phyloP scores from a whole-genome alignment of 2,888 invertebrate genomes.

The Drosophila prolongata region DNA sequence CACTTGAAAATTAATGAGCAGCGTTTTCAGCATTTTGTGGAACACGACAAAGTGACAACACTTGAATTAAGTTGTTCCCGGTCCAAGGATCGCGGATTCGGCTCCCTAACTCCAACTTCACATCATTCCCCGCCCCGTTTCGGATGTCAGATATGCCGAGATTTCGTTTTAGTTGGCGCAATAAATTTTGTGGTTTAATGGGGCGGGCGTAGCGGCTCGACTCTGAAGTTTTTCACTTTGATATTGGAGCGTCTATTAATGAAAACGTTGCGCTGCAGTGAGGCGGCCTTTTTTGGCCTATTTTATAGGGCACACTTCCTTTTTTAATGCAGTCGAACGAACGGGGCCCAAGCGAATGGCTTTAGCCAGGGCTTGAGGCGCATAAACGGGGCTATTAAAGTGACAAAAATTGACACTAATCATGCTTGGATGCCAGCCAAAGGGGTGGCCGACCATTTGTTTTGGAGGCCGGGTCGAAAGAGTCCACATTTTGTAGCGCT shows the following conservation, averaged over 20 bases:
- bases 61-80: constrained; percentile 82
- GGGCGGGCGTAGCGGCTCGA: constrained; percentile 76
- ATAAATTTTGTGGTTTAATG: constrained; percentile 84
- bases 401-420: constrained; percentile 79
- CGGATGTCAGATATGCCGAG: constrained; percentile 72
- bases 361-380: constrained; percentile 33
- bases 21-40: constrained; percentile 79
- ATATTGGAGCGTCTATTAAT: constrained; percentile 79
- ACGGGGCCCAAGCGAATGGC: constrained; percentile 26
- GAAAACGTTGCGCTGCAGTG: constrained; percentile 60
- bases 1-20: constrained; percentile 84
- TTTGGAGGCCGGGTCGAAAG: constrained; percentile 11
- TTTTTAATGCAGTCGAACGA: constrained; percentile 67
- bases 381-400: constrained; percentile 72
- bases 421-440: constrained; percentile 66
- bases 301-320: constrained; percentile 68
- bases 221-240: constrained; percentile 76
- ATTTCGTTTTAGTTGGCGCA: constrained; percentile 81
- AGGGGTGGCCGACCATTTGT: constrained; percentile 68
- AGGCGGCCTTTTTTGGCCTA: constrained; percentile 58
- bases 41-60: constrained; percentile 82
- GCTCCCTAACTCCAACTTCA: constrained; percentile 12
- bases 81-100: constrained; percentile 15
- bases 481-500: constrained; percentile 62
- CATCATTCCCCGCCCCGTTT: constrained; percentile 41